Percentiles rank a stretch among this genome's conserved stretches.
These are phyloP conservation scores for Nemoura dubitans DNA, from an alignment of 2,888 invertebrate species.

Conservation along the genomic window DNA sequence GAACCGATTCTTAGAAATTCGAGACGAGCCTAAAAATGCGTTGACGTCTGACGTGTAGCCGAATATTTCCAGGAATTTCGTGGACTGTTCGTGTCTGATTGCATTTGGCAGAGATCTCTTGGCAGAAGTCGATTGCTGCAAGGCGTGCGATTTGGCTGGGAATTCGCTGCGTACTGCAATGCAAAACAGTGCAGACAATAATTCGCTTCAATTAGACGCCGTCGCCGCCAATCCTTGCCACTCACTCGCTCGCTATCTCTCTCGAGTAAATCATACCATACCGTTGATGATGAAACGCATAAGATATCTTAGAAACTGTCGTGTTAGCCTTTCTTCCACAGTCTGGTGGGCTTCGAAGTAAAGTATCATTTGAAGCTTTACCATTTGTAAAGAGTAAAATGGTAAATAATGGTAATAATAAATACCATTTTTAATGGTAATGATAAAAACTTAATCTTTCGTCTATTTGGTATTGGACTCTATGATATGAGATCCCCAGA, in stretches of 20 bases:
- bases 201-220: not conserved
- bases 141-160: not conserved
- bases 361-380: no score
- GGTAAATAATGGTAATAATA: no score
- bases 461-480: no score
- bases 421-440: no score
- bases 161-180: not conserved
- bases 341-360: no score
- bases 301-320: no score
- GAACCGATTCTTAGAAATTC: not conserved
- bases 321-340: no score
- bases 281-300: no score
- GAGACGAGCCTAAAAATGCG: not conserved
- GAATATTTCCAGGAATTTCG: not conserved
- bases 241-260: not conserved
- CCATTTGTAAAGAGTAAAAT: no score
- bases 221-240: not conserved
- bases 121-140: not conserved
- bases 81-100: not conserved
- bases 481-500: no score
- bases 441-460: no score
- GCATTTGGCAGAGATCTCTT: not conserved
- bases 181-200: not conserved
- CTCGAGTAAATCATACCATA: no score
- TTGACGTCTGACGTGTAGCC: not conserved